phyloP scores from a whole-genome alignment of 35 echinoderm and acorn worm genomes.

The Diadema setosum region DNA sequence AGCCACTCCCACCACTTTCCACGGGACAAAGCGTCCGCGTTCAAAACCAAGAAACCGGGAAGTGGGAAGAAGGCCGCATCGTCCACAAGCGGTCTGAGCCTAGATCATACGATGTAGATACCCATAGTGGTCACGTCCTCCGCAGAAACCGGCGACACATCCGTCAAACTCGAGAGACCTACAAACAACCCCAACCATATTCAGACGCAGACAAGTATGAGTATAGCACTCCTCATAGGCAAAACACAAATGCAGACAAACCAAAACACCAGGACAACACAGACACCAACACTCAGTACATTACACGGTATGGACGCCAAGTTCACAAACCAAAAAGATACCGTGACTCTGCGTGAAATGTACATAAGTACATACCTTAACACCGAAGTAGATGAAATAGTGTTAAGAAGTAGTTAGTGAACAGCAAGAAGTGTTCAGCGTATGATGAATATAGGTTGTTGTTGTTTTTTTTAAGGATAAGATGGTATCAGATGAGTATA shows the following conservation, averaged over 20 bases:
- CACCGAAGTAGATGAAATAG: too few relatives aligned
- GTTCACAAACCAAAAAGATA: neutral
- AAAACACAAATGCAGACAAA: neutral
- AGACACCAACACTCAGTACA: neutral
- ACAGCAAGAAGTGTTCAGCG: too few relatives aligned
- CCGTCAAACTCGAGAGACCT: neutral
- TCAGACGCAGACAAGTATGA: neutral
- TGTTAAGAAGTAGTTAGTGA: too few relatives aligned
- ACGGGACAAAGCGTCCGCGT: neutral
- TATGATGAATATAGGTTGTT: too few relatives aligned
- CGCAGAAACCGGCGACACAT: neutral
- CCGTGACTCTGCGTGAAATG: neutral
- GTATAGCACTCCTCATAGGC: neutral
- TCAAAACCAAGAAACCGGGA: slow-evolving; percentile 2
- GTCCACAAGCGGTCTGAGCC: neutral
- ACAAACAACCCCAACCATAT: neutral
- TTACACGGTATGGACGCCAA: neutral
- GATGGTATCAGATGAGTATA: too few relatives aligned
- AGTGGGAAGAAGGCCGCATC: neutral
- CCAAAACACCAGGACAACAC: neutral
- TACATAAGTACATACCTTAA: too few relatives aligned
- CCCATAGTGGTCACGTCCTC: neutral
- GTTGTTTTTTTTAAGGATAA: too few relatives aligned
- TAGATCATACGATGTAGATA: neutral
- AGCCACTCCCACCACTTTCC: neutral